Base-by-base conservation (phyloP, 2,113 vertebrate species). In the Protomyctophum bolini region DNA sequence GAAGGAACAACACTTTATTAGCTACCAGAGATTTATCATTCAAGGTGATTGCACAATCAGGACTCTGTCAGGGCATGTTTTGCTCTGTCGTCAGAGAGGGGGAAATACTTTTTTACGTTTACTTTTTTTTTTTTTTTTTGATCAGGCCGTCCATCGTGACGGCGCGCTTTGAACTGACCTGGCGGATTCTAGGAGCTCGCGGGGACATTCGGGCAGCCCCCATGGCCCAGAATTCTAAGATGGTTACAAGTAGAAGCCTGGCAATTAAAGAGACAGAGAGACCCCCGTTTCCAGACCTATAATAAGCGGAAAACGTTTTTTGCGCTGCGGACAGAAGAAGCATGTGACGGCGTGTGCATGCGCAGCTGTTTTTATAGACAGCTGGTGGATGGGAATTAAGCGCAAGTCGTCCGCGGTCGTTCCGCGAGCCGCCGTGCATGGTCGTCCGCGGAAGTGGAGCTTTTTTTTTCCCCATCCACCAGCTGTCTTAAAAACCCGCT, bases 21-120 rank as follows among this genome's bases (percentile, higher is more conserved):
- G 86, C 81, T 75, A 45, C 68, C 69, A 77, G 78, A 86, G 82
- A 81, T 87, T 84, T 76, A 80, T 81, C 41, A 79, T 73, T 73
- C 33, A 70, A 83, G 83, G 69, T 85, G 79, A 88, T 84, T 83
- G 87, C 85, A 88, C 87, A 88, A 87, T 84, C 80, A 78, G 82
- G 71, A 86, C 78, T 75, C 73, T 73, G 33, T 41, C 70, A 14
- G 71, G 79, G 66, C 67, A 14, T n/a, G 2, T 54, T 76, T 77
- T 41, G 33, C 58, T 56, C 33, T 41, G 33, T 41, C 33, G 33
- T 41, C 33, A 41, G 33, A 41, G 33, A 41, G 33, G 33, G 33
- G 33, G 4, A 41, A 41, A 41, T 41, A 41, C 33, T 41, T 41
- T 41, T 41, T 41, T 41, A 21, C 21, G 3, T 41, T 41, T 41